These are phyloP conservation scores for Babyrousa celebensis DNA, from an alignment of 2,797 vertebrate genomes.

Conservation along the genomic window DNA sequence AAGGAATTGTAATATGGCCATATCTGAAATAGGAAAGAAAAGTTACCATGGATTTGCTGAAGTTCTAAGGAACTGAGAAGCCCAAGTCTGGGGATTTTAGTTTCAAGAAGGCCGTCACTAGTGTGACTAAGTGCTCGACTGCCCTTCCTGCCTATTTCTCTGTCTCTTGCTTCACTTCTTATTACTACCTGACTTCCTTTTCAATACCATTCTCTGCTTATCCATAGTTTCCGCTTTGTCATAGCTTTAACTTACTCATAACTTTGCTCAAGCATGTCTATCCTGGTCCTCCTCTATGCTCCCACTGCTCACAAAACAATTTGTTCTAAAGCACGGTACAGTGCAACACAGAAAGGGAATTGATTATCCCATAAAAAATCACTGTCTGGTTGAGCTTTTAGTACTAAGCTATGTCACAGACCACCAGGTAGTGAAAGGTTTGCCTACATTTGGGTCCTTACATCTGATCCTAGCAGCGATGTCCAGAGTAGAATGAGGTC, in stretches of 20 bases:
- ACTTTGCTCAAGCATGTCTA: background rate
- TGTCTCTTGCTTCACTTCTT: background rate
- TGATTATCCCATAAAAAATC: background rate
- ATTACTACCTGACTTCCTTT: background rate
- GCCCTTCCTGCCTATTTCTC: background rate
- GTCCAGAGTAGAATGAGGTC: background rate
- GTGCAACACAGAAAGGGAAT: background rate
- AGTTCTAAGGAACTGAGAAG: background rate
- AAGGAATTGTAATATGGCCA: background rate
- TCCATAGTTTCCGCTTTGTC: background rate
- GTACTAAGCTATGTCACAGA: background rate
- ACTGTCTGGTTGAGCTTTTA: conserved; percentile 16
- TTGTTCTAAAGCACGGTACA: background rate
- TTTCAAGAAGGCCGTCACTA: background rate
- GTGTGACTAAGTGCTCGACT: background rate
- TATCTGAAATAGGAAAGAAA: background rate
- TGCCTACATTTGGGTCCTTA: background rate
- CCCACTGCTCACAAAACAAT: background rate
- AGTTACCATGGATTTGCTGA: background rate
- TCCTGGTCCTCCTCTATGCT: background rate
- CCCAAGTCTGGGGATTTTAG: background rate
- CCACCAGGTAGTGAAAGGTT: background rate
- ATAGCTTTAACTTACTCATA: background rate
- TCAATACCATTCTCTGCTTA: background rate
- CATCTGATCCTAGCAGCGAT: background rate